Evolutionary conservation across 2,888 invertebrate species (phyloP).

Genomic region (Euproctis similis): DNA sequence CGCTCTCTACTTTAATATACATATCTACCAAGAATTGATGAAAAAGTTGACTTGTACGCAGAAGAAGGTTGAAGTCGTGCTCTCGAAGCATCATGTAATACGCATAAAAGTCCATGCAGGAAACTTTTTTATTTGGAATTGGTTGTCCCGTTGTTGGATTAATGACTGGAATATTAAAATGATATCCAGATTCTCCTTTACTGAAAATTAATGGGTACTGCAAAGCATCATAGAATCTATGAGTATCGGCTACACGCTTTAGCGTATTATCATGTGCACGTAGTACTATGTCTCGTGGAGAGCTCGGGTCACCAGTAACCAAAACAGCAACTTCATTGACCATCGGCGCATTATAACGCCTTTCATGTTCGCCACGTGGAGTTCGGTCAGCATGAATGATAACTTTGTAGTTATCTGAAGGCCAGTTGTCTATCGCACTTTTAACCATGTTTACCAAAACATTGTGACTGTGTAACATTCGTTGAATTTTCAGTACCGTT

Average conservation of each 20-base stretch:
- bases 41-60: not conserved
- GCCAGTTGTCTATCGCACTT: conserved; percentile 25
- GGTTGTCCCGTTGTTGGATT: conserved; percentile 16
- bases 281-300: conserved; percentile 18
- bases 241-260: conserved; percentile 28
- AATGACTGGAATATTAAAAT: conserved; percentile 20
- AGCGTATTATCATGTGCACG: conserved; percentile 12
- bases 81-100: conserved; percentile 1
- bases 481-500: conserved; percentile 24
- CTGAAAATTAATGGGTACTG: conserved; percentile 41
- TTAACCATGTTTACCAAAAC: conserved; percentile 25
- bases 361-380: conserved; percentile 26
- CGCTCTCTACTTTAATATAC: conserved; percentile 14
- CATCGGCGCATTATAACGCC: conserved; percentile 25
- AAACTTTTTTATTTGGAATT: conserved; percentile 15
- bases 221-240: conserved; percentile 35
- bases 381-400: conserved; percentile 27
- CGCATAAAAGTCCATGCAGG: conserved; percentile 14
- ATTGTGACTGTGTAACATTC: conserved; percentile 24
- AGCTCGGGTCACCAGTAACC: conserved; percentile 13
- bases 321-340: conserved; percentile 27
- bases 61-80: not conserved
- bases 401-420: conserved; percentile 23
- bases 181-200: conserved; percentile 27
- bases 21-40: not conserved